Conservation (phyloP, 2,113 vertebrate genomes). For the Lasiurus borealis region DNA sequence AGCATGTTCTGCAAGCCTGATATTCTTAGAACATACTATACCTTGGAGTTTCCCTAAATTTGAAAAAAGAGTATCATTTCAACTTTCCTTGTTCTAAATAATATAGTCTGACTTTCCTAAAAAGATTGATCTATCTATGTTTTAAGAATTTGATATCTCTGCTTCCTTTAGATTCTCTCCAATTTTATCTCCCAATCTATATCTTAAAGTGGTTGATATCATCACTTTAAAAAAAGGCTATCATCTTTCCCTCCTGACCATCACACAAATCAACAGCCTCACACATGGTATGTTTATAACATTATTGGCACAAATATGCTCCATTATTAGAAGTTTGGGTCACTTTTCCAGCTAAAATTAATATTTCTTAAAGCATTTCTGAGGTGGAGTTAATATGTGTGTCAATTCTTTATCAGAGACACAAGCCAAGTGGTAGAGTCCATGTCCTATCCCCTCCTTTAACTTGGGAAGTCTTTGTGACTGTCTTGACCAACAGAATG, state of each 20-base stretch:
- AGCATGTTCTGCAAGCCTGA: not conserved
- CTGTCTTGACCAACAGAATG: not conserved
- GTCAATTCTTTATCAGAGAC: not conserved
- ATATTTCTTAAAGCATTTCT: not conserved
- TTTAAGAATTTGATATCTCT: slow-evolving; percentile 12
- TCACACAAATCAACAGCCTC: not conserved
- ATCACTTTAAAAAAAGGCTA: not conserved
- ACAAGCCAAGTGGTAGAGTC: not conserved
- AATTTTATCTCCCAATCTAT: not conserved
- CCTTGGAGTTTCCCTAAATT: slow-evolving; percentile 36
- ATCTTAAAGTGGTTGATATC: not conserved
- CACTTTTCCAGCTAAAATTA: not conserved
- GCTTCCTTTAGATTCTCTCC: not conserved
- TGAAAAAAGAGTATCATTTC: not conserved
- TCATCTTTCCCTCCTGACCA: not conserved
- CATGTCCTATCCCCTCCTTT: not conserved
- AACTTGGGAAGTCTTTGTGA: not conserved
- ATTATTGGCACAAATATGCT: not conserved
- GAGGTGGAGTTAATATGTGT: not conserved
- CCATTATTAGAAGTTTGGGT: not conserved
- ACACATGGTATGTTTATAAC: not conserved
- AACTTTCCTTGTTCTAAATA: not conserved
- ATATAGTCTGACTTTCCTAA: not conserved
- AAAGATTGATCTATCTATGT: not conserved
- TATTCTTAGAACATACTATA: not conserved